A percentile compares a stretch with the other conserved stretches of the same genome.
phyloP scores from a whole-genome alignment of 2,888 invertebrate genomes.

The Mantis religiosa region DNA sequence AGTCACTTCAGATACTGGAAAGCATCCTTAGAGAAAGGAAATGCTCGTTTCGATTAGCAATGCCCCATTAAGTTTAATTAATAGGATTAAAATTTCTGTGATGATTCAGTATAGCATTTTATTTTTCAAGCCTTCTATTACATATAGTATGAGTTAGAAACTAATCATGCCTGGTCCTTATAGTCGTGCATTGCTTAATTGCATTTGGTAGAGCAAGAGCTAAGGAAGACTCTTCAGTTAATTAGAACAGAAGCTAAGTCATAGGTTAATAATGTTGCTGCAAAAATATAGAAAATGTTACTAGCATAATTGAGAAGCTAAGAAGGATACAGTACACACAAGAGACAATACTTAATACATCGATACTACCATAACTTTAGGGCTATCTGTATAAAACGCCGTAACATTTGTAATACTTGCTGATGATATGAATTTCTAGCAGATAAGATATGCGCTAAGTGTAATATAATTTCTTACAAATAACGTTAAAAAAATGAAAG shows the following conservation, averaged over 20 bases:
- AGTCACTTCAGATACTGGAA: neutral
- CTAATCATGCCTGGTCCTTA: neutral
- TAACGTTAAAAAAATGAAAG: too few relatives aligned
- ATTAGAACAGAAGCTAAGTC: neutral
- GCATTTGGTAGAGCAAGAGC: neutral
- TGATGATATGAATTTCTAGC: too few relatives aligned
- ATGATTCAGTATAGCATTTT: neutral
- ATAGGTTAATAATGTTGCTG: too few relatives aligned
- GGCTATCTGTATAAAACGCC: too few relatives aligned
- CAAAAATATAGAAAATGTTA: too few relatives aligned
- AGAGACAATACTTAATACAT: too few relatives aligned
- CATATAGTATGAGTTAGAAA: neutral
- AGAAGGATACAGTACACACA: too few relatives aligned
- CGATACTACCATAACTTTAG: too few relatives aligned
- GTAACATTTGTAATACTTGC: too few relatives aligned
- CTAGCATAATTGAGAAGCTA: too few relatives aligned
- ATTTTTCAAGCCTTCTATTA: neutral
- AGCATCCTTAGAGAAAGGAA: neutral
- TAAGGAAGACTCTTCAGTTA: neutral
- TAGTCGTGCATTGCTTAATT: neutral
- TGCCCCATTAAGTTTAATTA: neutral
- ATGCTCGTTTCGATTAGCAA: neutral
- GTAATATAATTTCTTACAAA: too few relatives aligned
- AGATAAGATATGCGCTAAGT: too few relatives aligned
- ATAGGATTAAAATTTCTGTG: neutral